phyloP scores from a whole-genome alignment of 2,888 invertebrate genomes.

The Epiblema foenella region DNA sequence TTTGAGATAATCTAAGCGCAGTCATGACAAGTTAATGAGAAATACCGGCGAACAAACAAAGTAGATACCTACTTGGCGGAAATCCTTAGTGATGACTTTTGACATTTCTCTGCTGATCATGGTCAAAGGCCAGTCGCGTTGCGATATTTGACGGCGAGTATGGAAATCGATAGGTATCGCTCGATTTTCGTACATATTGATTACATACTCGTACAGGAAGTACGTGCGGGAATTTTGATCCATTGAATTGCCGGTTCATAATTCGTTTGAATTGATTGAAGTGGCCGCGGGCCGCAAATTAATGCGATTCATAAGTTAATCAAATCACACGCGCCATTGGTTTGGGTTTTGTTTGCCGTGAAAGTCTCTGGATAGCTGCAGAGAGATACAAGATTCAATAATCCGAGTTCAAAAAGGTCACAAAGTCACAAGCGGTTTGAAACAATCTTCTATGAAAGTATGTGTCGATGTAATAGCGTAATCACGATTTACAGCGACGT shows the following conservation, averaged over 20 bases:
- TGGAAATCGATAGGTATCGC: slow-evolving; percentile 45
- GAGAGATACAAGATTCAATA: background rate
- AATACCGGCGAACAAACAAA: slow-evolving; percentile 50
- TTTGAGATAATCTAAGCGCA: slow-evolving; percentile 37
- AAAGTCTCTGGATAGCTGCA: background rate
- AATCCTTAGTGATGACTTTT: slow-evolving; percentile 66
- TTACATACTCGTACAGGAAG: slow-evolving; percentile 72
- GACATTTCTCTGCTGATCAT: slow-evolving; percentile 66
- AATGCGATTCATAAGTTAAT: slow-evolving; percentile 35
- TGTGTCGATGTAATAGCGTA: slow-evolving; percentile 23
- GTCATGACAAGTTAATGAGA: slow-evolving; percentile 40
- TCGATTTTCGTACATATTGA: slow-evolving; percentile 55
- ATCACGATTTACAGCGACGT: slow-evolving; percentile 12
- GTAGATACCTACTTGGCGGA: slow-evolving; percentile 57
- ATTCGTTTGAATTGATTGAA: slow-evolving; percentile 54
- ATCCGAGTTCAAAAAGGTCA: slow-evolving; percentile 11
- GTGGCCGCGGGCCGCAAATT: slow-evolving; percentile 37
- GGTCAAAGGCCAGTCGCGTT: slow-evolving; percentile 57
- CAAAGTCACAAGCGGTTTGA: slow-evolving; percentile 10
- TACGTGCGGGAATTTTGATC: slow-evolving; percentile 76
- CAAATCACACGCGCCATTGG: slow-evolving; percentile 15
- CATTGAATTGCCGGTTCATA: slow-evolving; percentile 61
- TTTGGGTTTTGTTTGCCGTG: slow-evolving; percentile 14
- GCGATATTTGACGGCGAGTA: slow-evolving; percentile 9
- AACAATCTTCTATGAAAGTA: slow-evolving; percentile 17